Conservation (phyloP, 2,888 invertebrate genomes). For the Drosophila anomalata region DNA sequence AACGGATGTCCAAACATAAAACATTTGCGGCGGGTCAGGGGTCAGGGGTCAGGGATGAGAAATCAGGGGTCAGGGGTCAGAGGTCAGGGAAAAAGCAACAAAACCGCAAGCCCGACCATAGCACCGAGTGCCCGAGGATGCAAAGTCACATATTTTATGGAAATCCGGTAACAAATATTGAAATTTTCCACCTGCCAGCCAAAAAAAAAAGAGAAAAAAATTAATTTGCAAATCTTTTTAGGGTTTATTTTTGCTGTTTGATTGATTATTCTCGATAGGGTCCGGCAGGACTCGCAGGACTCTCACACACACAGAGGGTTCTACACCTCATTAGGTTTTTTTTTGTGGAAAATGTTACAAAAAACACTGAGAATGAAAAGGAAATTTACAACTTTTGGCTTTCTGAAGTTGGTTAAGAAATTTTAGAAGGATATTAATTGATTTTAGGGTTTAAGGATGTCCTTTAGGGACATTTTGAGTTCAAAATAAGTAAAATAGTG, state of each 20-base stretch:
- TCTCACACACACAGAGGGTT: too few species aligned
- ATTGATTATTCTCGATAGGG: constrained; percentile 15
- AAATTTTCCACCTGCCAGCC: constrained; percentile 1
- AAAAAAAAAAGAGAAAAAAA: too few species aligned
- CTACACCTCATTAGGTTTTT: constrained; percentile 23
- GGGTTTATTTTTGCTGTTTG: constrained; percentile 26
- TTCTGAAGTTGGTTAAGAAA: background rate
- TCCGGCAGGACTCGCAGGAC: background rate
- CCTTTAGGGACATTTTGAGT: background rate
- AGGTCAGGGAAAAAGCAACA: background rate
- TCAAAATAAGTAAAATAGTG: too few species aligned
- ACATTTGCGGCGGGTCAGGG: constrained; percentile 25
- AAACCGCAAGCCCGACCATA: constrained; percentile 3
- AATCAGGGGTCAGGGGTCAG: constrained; percentile 6
- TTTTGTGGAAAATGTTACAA: background rate
- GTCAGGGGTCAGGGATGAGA: constrained; percentile 4
- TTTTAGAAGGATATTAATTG: background rate
- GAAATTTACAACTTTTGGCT: background rate
- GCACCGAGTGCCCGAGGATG: background rate
- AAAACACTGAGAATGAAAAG: background rate
- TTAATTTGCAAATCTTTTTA: constrained; percentile 27
- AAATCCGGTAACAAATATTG: constrained; percentile 28
- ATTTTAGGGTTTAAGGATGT: background rate
- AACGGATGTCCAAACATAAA: constrained; percentile 53
- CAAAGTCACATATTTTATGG: constrained; percentile 25